Conservation (phyloP, 2,888 invertebrate genomes). For the Lasioglossum morio region DNA sequence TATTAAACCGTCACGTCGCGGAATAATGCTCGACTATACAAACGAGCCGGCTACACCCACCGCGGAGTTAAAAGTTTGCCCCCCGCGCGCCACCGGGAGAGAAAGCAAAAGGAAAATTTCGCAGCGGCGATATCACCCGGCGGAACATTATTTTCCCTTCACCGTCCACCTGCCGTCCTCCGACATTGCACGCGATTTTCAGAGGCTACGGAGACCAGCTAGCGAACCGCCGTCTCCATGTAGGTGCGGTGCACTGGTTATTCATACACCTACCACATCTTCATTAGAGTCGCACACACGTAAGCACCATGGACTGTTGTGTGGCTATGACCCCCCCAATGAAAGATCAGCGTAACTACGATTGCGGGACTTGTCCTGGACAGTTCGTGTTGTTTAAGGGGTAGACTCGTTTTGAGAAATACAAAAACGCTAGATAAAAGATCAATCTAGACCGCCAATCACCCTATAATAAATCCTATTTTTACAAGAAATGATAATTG, state of each 20-base stretch:
- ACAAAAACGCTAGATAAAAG: too few relatives aligned
- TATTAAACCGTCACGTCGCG: conserved; percentile 70
- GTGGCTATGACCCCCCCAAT: conserved; percentile 33
- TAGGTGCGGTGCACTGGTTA: conserved; percentile 57
- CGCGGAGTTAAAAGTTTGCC: conserved; percentile 61
- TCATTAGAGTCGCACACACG: conserved; percentile 64
- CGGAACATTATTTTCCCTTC: conserved; percentile 72
- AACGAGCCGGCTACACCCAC: conserved; percentile 70
- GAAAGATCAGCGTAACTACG: conserved; percentile 21
- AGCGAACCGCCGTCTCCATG: conserved; percentile 14
- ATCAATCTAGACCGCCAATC: too few relatives aligned
- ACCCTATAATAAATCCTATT: too few relatives aligned
- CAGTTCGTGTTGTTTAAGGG: neutral
- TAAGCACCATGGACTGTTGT: neutral
- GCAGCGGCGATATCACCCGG: conserved; percentile 69
- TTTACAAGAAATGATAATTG: too few relatives aligned
- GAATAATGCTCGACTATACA: conserved; percentile 67
- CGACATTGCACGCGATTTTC: conserved; percentile 73
- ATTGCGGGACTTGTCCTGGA: neutral
- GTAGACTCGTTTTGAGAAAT: too few relatives aligned
- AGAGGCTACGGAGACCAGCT: conserved; percentile 51
- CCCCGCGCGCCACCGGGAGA: conserved; percentile 35
- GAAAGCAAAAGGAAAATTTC: conserved; percentile 74
- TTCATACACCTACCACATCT: conserved; percentile 70
- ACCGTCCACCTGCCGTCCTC: conserved; percentile 71